Percentiles rank a stretch among this genome's conserved stretches.
phyloP scores from a whole-genome alignment of 2,888 invertebrate genomes.

The Himalopsyche tibetana region DNA sequence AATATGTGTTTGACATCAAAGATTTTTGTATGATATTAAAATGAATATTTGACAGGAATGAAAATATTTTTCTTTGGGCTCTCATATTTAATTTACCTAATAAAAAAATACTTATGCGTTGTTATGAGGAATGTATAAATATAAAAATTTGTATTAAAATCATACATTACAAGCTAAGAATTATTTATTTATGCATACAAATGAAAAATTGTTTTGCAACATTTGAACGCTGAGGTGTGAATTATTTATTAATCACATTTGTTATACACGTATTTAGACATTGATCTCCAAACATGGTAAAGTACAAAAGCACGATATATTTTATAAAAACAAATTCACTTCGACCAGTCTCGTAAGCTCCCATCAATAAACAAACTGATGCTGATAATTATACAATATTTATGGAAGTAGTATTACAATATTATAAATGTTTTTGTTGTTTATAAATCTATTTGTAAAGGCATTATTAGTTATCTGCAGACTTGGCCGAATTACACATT shows the following conservation, averaged over 20 bases:
- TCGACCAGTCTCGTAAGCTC: conserved; percentile 22
- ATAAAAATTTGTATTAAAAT: not conserved
- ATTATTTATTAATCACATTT: not conserved
- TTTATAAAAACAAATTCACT: not conserved
- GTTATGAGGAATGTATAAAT: conserved; percentile 13
- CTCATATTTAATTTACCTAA: not conserved
- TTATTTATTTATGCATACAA: not conserved
- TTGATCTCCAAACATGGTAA: conserved; percentile 20
- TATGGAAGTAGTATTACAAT: too few species aligned
- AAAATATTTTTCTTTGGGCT: not conserved
- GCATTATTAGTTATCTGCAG: too few species aligned
- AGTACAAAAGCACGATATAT: conserved; percentile 33
- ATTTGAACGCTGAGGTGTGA: conserved; percentile 28
- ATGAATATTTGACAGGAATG: not conserved
- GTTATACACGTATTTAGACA: conserved; percentile 4
- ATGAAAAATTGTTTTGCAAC: not conserved
- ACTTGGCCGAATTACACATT: too few species aligned
- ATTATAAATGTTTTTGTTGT: too few species aligned
- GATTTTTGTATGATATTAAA: too few species aligned
- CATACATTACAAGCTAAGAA: not conserved
- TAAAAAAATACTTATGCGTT: not conserved
- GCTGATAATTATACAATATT: too few species aligned
- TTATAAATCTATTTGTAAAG: too few species aligned
- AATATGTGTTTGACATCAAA: too few species aligned
- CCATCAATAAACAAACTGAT: conserved; percentile 1